Evolutionary conservation across 1,140 invertebrate genomes (phyloP), one percentile per base, ranked within the genome.

Genomic region (Chelonus insularis): DNA sequence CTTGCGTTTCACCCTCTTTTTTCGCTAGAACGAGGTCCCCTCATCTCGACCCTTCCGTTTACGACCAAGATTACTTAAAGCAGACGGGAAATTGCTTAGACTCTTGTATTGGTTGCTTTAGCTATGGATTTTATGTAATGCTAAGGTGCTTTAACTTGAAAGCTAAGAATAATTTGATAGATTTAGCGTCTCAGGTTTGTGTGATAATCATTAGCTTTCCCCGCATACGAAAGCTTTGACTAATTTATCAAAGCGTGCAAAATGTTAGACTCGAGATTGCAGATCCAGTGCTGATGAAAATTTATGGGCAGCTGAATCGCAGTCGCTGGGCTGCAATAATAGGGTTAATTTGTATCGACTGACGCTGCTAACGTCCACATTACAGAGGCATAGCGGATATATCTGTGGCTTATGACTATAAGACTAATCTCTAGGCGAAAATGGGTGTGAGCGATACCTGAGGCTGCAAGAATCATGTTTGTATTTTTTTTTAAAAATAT

Each of bases 311-410:
- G 57, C 8, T 34, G 48, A 58, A 45, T 54, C 41, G 48, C 47
- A 39, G 14, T 32, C 37, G 25, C 39, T 25, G 34, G 16, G 48
- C 43, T 32, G 36, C 21, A 60, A 60, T 60, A 60, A 60, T 60
- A 60, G 58, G 50, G 58, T 60, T 60, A 60, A 60, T 60, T 60
- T 60, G 50, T 52, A 60, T 48, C 12, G 21, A 21, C 45, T 48
- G 11, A 21, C 12, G 14, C 16, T 29, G 34, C 6, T 21, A 48
- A 36, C 39, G 39, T 48, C 16, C 7, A 58, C 18, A 58, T 48
- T 36, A 50, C 18, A 37, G 12, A 16, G 20, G 16, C 20, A 41
- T n/a, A 14, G 12, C 5, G 47, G 3, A 50, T 34, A 51, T 51
- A 39, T 39, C 16, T 12, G 14, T 45, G 48, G 39, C 36, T 52